Base-by-base conservation (phyloP, 2,797 vertebrate species). In the Parauchenoglanis punctatus region DNA sequence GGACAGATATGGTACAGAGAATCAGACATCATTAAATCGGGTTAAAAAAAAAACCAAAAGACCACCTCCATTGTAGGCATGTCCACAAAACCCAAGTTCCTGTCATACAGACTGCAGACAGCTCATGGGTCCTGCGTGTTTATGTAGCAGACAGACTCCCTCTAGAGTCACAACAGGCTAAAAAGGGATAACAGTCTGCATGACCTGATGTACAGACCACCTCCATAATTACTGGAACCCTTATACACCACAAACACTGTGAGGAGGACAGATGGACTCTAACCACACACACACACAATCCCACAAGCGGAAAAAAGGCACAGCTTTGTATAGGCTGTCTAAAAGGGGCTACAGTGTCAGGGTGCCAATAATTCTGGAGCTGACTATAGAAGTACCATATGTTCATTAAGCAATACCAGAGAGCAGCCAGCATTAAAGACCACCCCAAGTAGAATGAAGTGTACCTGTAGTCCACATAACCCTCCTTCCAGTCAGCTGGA, bases 381-480 rank as follows among this genome's bases (percentile, higher is more conserved):
- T 0, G 4, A 10, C 23, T 4, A 13, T 6, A 61, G 11, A 46
- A 2, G 20, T 54, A 10, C 49, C 2, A 1, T 2, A 1, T 2
- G 11, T 25, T 3, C 1, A 7, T 8, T 58, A 61, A n/a, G 46
- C 11, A 44, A 25, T 49, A 46, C 54, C 28, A 31, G 63, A 68
- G 13, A 40, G 40, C 5, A 35, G 63, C 7, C 1, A 15, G 3
- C 40, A 40, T 40, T 40, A 40, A 40, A 40, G 40, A 49, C 72
- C 0, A 4, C 20, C 0, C 20, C 3, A 7, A 67, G 15, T 10
- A 18, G 25, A 35, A n/a, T 0, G 0, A 35, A 10, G 28, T 0
- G 17, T 92, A 99, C 98, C 97, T 97, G 93, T 97, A 99, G 92
- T 99, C 98, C 0, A 97, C 93, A 0, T 99, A 98, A 0, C 95